Conservation (phyloP, 2,888 invertebrate species). For the Drosophila nigricruria region DNA sequence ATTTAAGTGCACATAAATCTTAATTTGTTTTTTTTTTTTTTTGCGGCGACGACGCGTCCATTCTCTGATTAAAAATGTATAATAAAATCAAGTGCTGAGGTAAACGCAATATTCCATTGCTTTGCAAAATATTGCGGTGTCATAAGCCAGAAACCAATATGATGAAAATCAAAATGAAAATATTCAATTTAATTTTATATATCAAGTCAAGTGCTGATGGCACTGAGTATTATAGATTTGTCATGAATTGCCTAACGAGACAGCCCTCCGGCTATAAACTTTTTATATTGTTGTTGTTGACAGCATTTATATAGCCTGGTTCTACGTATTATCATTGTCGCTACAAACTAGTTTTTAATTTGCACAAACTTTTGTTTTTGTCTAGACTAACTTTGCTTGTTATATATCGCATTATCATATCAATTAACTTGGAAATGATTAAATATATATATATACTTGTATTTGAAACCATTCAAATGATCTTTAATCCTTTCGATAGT, state of each 20-base stretch:
- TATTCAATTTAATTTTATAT: constrained; percentile 11
- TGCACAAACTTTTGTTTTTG: neutral
- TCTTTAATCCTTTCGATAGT: neutral
- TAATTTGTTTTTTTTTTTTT: constrained; percentile 43
- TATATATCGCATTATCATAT: neutral
- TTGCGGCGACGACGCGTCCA: constrained; percentile 34
- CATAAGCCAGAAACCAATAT: constrained; percentile 2
- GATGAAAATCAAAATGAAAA: constrained; percentile 1
- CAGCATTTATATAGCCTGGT: neutral
- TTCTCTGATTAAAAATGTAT: constrained; percentile 32
- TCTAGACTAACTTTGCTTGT: too few species aligned
- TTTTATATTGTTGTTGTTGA: neutral
- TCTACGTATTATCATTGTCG: neutral
- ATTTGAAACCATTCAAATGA: too few species aligned
- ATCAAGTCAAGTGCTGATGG: neutral
- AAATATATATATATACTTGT: neutral
- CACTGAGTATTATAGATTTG: too few species aligned
- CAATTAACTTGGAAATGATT: neutral
- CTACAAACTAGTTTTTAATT: neutral
- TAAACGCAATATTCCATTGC: neutral
- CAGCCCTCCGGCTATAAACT: neutral
- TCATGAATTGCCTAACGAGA: neutral
- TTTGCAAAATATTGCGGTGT: neutral
- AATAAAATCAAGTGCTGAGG: constrained; percentile 16
- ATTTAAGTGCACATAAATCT: constrained; percentile 66